Evolutionary conservation across 2,113 vertebrate genomes (phyloP).

Genomic region (Planiliza haematocheilus): DNA sequence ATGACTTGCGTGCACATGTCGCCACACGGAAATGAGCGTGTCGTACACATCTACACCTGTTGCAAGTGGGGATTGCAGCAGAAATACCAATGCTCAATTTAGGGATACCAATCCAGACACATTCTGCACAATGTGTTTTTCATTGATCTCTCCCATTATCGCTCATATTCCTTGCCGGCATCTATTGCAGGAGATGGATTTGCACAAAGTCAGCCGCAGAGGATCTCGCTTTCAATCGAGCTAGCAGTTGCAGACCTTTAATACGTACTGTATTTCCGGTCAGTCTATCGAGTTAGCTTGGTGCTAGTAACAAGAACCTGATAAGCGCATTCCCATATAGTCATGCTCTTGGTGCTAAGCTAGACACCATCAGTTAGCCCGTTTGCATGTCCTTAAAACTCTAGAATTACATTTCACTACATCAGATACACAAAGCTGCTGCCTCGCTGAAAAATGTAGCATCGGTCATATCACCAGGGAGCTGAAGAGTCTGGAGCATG

Average conservation of each 20-base stretch:
- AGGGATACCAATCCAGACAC: slow-evolving; percentile 16
- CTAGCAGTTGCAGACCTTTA: slow-evolving; percentile 23
- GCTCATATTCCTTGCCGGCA: slow-evolving; percentile 39
- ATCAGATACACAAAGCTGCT: slow-evolving; percentile 50
- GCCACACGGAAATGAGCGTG: slow-evolving; percentile 62
- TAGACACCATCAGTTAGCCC: slow-evolving; percentile 42
- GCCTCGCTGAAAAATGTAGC: slow-evolving; percentile 50
- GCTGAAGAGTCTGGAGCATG: slow-evolving; percentile 34
- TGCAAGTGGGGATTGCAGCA: slow-evolving; percentile 35
- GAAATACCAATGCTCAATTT: slow-evolving; percentile 39
- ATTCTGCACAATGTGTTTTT: slow-evolving; percentile 8
- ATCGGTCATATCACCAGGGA: slow-evolving; percentile 24
- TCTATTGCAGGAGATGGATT: slow-evolving; percentile 41
- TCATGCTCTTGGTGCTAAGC: slow-evolving; percentile 45
- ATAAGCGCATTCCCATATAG: slow-evolving; percentile 35
- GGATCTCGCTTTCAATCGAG: slow-evolving; percentile 9
- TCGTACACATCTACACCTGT: slow-evolving; percentile 66
- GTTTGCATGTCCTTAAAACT: slow-evolving; percentile 68
- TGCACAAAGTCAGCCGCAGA: slow-evolving; percentile 31
- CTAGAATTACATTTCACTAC: slow-evolving; percentile 51
- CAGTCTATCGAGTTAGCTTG: slow-evolving; percentile 29
- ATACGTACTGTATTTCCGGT: slow-evolving; percentile 12
- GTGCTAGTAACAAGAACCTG: slow-evolving; percentile 64
- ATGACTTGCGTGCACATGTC: slow-evolving; percentile 49
- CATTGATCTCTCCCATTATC: slow-evolving; percentile 56